These are phyloP conservation scores for Anableps anableps DNA, from an alignment of 2,797 vertebrate species.

Conservation along the genomic window DNA sequence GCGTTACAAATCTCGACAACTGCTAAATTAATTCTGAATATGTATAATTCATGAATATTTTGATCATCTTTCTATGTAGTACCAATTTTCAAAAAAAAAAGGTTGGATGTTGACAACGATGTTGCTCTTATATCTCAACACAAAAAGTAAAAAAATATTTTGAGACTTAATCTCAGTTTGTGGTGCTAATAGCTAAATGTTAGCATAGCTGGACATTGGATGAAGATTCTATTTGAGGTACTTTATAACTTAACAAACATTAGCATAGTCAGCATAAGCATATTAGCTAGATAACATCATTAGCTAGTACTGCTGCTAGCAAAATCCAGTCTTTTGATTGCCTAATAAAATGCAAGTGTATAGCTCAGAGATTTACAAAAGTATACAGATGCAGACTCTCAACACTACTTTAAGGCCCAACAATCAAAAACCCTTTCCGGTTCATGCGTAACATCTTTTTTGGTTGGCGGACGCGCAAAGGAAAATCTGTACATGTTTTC, in stretches of 20 bases:
- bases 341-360: neutral
- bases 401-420: neutral
- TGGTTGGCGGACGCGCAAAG: too few species aligned
- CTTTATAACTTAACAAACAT: neutral
- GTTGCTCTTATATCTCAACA: neutral
- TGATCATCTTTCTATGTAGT: neutral
- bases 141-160: neutral
- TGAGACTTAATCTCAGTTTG: neutral
- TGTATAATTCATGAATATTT: neutral
- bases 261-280: neutral
- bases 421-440: neutral
- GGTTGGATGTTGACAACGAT: neutral
- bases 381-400: neutral
- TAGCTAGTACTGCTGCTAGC: neutral
- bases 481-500: too few species aligned
- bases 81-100: neutral
- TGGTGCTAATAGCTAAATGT: neutral
- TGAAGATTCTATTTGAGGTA: neutral
- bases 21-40: neutral
- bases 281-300: neutral
- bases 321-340: neutral
- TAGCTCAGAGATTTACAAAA: neutral
- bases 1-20: neutral
- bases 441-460: too few species aligned
- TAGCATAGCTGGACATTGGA: constrained; percentile 3